Evolutionary conservation across 2,888 invertebrate genomes (phyloP).

Genomic region (Omphaloscelis lunosa): DNA sequence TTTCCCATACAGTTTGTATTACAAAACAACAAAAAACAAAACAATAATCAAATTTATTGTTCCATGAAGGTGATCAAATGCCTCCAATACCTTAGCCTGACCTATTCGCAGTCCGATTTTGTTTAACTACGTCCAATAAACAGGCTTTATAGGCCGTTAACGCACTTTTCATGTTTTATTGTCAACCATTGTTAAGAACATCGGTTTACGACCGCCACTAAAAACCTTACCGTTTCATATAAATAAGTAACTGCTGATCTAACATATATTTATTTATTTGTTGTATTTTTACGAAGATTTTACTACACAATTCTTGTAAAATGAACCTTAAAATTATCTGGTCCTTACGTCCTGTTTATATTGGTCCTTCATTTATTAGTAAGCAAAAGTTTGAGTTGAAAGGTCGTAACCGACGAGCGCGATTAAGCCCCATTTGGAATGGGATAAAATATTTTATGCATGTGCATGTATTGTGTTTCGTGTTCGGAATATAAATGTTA

Average conservation of each 20-base stretch:
- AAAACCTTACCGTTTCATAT: conserved; percentile 81
- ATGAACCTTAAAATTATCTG: conserved; percentile 16
- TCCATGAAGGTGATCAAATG: conserved; percentile 50
- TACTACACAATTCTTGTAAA: conserved; percentile 38
- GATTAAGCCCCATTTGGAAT: conserved; percentile 48
- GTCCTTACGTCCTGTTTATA: neutral
- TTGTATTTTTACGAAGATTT: conserved; percentile 65
- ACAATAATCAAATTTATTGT: conserved; percentile 51
- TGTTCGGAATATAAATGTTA: conserved; percentile 56
- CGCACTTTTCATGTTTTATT: conserved; percentile 89
- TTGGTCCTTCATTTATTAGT: conserved; percentile 14
- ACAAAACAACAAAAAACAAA: conserved; percentile 13
- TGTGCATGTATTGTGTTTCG: conserved; percentile 53
- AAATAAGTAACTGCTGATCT: conserved; percentile 78
- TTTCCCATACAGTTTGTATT: neutral
- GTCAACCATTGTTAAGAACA: conserved; percentile 85
- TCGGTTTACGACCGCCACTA: conserved; percentile 83
- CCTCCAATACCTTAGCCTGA: conserved; percentile 56
- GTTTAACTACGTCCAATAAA: conserved; percentile 84
- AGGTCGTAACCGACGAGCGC: conserved; percentile 21
- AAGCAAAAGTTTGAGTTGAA: neutral
- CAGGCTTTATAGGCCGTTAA: conserved; percentile 88
- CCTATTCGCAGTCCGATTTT: conserved; percentile 75
- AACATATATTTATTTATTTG: conserved; percentile 71
- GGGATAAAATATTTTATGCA: conserved; percentile 56